These are phyloP conservation scores for Thera britannica DNA, from an alignment of 2,888 invertebrate genomes.

Conservation along the genomic window DNA sequence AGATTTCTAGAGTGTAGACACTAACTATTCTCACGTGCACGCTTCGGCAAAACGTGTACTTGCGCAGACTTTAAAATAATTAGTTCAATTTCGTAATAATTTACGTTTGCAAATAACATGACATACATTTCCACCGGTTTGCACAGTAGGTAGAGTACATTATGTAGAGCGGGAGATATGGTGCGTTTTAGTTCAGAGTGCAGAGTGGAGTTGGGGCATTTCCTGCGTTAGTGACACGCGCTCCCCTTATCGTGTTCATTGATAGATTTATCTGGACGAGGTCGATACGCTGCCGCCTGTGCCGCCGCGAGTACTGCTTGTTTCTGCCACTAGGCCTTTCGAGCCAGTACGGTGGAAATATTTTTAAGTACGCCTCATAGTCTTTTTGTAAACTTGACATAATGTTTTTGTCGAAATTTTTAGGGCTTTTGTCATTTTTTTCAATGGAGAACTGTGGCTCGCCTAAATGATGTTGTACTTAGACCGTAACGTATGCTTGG, in stretches of 20 bases:
- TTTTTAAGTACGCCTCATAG: too few relatives aligned
- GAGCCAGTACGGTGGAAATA: too few relatives aligned
- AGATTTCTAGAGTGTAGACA: not conserved
- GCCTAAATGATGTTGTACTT: too few relatives aligned
- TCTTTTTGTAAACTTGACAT: too few relatives aligned
- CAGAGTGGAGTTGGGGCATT: constrained; percentile 69
- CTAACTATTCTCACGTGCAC: not conserved
- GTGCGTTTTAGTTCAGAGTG: constrained; percentile 60
- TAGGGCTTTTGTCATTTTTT: too few relatives aligned
- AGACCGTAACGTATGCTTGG: too few relatives aligned
- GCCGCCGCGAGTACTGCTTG: constrained; percentile 42
- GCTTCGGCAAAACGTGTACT: not conserved
- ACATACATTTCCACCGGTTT: constrained; percentile 39
- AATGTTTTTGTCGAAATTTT: too few relatives aligned
- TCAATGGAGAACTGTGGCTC: too few relatives aligned
- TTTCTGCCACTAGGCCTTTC: too few relatives aligned
- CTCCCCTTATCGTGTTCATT: constrained; percentile 80
- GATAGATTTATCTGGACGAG: constrained; percentile 82
- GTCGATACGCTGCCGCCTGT: constrained; percentile 58
- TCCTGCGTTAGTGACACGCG: constrained; percentile 77
- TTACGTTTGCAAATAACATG: constrained; percentile 17
- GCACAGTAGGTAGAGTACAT: constrained; percentile 32
- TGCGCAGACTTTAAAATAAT: constrained; percentile 6
- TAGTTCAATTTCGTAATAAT: not conserved
- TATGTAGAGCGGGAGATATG: constrained; percentile 56